Evolutionary conservation across 2,888 invertebrate genomes (phyloP).

Genomic region (Monochamus alternatus): DNA sequence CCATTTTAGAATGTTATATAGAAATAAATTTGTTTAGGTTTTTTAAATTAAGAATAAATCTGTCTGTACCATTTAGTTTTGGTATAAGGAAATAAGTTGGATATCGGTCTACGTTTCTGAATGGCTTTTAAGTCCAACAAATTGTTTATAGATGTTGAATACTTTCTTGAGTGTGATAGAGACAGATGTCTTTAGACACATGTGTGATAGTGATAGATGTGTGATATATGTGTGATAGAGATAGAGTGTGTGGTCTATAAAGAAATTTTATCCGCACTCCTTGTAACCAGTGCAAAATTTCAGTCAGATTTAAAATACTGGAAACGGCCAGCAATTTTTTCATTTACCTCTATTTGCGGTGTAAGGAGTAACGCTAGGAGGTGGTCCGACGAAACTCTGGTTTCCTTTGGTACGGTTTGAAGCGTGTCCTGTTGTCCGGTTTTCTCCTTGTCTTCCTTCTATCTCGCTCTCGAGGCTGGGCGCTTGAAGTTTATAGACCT

Average conservation of each 20-base stretch:
- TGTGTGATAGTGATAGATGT: background rate
- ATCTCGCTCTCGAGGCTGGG: constrained; percentile 3
- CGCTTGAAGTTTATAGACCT: constrained; percentile 8
- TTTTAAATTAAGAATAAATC: constrained; percentile 2
- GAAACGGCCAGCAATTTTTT: background rate
- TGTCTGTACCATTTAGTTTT: background rate
- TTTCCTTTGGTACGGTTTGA: background rate
- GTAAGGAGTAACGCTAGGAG: background rate
- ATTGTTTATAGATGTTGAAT: background rate
- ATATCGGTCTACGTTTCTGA: background rate
- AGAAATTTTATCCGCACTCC: background rate
- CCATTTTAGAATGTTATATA: background rate
- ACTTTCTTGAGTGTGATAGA: background rate
- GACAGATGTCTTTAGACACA: background rate
- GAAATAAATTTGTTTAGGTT: background rate
- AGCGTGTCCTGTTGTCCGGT: background rate
- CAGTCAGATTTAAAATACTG: background rate
- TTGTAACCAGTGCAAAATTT: background rate
- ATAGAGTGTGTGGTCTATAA: background rate
- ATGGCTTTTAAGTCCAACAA: background rate
- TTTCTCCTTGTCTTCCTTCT: background rate
- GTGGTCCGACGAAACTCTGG: background rate
- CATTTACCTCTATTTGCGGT: constrained; percentile 3
- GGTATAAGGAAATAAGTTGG: background rate
- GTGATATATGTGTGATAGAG: too few relatives aligned